phyloP scores from a whole-genome alignment of 2,797 vertebrate genomes.

The Anas acuta region DNA sequence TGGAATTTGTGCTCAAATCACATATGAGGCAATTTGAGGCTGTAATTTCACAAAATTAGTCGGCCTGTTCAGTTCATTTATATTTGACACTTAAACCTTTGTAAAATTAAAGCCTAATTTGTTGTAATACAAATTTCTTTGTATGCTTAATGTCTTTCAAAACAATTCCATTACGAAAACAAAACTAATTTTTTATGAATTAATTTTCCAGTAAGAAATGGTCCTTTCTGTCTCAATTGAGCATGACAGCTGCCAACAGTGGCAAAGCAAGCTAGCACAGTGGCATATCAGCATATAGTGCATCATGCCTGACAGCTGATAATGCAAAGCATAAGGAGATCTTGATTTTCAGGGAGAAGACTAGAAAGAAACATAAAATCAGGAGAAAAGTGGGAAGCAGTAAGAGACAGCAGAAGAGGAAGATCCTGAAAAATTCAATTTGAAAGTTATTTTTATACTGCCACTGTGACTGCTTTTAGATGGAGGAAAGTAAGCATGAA shows the following conservation, averaged over 20 bases:
- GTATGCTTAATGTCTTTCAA: conserved; percentile 19
- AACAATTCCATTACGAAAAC: conserved; percentile 23
- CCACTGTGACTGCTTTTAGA: conserved; percentile 28
- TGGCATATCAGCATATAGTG: not conserved
- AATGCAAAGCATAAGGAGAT: conserved; percentile 60
- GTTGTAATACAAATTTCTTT: not conserved
- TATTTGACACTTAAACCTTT: conserved; percentile 6
- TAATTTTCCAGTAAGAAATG: conserved; percentile 26
- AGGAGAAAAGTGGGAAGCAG: conserved; percentile 34
- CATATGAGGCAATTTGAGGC: not conserved
- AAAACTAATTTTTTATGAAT: conserved; percentile 13
- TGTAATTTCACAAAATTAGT: not conserved
- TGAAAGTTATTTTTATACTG: conserved; percentile 61
- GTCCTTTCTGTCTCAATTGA: conserved; percentile 44
- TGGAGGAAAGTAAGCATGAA: conserved; percentile 55
- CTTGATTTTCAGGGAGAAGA: conserved; percentile 60
- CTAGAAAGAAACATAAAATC: conserved; percentile 47
- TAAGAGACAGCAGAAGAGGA: conserved; percentile 38
- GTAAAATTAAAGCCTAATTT: conserved; percentile 17
- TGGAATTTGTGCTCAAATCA: not conserved
- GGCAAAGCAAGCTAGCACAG: conserved; percentile 11
- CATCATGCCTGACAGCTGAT: conserved; percentile 47
- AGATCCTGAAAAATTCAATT: conserved; percentile 47
- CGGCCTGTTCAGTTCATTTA: not conserved
- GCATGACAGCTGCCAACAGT: conserved; percentile 39